phyloP scores from a whole-genome alignment of 2,888 invertebrate genomes.

The Unio delphinus region DNA sequence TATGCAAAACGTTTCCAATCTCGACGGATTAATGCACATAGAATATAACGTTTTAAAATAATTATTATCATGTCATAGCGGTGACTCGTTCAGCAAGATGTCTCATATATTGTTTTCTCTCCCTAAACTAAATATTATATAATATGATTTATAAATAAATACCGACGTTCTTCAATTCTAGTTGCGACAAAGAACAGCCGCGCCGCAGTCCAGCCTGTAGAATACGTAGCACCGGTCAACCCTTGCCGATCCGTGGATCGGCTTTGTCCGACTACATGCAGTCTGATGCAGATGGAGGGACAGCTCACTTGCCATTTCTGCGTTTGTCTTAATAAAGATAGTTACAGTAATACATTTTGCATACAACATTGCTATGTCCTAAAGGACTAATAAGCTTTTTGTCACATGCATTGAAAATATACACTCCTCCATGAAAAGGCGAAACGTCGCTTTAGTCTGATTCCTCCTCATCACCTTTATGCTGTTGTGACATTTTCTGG shows the following conservation, averaged over 20 bases:
- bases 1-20: too few relatives aligned
- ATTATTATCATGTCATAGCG: too few relatives aligned
- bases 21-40: too few relatives aligned
- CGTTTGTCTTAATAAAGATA: conserved; percentile 18
- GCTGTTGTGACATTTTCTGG: too few relatives aligned
- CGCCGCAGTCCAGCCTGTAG: background rate
- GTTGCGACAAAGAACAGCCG: background rate
- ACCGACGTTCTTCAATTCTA: background rate
- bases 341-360: conserved; percentile 18
- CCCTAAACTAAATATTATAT: background rate
- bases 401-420: background rate
- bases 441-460: too few relatives aligned
- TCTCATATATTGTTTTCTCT: background rate
- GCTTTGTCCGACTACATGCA: conserved; percentile 33
- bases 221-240: conserved; percentile 28
- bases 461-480: too few relatives aligned
- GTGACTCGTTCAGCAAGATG: too few relatives aligned
- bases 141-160: background rate
- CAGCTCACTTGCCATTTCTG: conserved; percentile 30
- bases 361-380: too few relatives aligned
- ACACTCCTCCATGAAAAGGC: too few relatives aligned
- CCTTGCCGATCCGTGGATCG: conserved; percentile 35
- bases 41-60: too few relatives aligned
- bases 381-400: background rate
- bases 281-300: conserved; percentile 21